Percentiles rank a stretch among this genome's conserved stretches.
phyloP scores from a whole-genome alignment of 2,113 vertebrate species.

The Crotalus horridus region DNA sequence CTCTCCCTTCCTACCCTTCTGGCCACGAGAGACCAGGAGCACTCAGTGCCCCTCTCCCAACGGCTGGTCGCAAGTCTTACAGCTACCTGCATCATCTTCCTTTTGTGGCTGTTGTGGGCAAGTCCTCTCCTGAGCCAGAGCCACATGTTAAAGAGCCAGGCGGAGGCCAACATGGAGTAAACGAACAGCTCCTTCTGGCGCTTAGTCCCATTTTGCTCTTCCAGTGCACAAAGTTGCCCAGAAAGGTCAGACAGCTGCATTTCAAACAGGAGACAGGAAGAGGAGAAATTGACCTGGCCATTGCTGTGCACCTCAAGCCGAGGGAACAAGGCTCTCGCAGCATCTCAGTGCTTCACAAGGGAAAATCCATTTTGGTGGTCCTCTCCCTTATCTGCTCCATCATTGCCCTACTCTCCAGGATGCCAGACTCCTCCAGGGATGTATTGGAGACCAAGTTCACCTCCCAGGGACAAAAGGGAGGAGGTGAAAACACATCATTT shows the following conservation, averaged over 20 bases:
- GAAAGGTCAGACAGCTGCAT: slow-evolving; percentile 72
- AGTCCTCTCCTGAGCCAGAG: slow-evolving; percentile 74
- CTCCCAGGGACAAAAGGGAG: slow-evolving; percentile 38
- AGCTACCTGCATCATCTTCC: background rate
- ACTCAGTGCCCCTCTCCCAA: background rate
- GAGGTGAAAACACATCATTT: background rate
- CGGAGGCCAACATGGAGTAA: slow-evolving; percentile 68
- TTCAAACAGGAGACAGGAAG: background rate
- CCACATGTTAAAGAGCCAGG: slow-evolving; percentile 74
- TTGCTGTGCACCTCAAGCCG: background rate
- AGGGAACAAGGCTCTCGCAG: too few species aligned
- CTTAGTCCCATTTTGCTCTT: slow-evolving; percentile 64
- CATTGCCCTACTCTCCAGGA: slow-evolving; percentile 53
- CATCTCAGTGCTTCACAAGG: background rate
- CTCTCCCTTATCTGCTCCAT: slow-evolving; percentile 58
- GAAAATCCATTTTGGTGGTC: background rate
- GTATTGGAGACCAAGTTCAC: background rate
- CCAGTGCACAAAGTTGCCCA: slow-evolving; percentile 62
- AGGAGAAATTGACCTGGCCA: background rate
- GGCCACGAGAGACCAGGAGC: background rate
- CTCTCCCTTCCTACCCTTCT: background rate
- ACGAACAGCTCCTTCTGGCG: slow-evolving; percentile 68
- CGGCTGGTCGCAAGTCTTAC: background rate
- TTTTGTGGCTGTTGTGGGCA: fast-evolving
- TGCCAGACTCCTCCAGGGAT: slow-evolving; percentile 15